Base-by-base conservation (phyloP, 1,140 invertebrate species). In the Micrasema minimum region DNA sequence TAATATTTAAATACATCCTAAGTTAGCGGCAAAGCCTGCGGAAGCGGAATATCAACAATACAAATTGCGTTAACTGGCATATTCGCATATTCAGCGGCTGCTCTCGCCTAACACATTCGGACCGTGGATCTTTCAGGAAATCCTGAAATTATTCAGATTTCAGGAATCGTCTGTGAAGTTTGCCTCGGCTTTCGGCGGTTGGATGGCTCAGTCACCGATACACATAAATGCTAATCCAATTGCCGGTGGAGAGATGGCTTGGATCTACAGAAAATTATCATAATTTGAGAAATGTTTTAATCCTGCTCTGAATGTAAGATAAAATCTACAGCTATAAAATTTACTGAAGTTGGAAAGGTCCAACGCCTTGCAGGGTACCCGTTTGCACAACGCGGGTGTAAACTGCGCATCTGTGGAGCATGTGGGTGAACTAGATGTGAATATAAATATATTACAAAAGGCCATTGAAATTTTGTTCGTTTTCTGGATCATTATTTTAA, bases 271-370 rank as follows among this genome's bases (percentile, higher is more conserved):
- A 12, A 66, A 75, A 75, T 75, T 75, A 69, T 75, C 69, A 72
- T 72, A 72, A 75, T 75, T 75, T 66, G 48, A 43, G 45, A 72
- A 72, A 71, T 71, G 59, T 72, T 72, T 75, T 74, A 53, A 68
- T 51, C 67, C 53, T 7, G 26, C 3, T n/a, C n/a, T n/a, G 26
- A 31, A 31, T 31, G 26, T 31, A 31, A 31, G 7, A 31, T 31
- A 31, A 31, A 31, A 31, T 2, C n/a, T n/a, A n/a, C n/a, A n/a
- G n/a, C n/a, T n/a, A n/a, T n/a, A n/a, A n/a, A n/a, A n/a, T n/a
- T n/a, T n/a, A n/a, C n/a, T n/a, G n/a, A n/a, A n/a, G n/a, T n/a
- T n/a, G n/a, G n/a, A n/a, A n/a, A n/a, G n/a, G n/a, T n/a, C n/a
- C n/a, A n/a, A n/a, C n/a, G n/a, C n/a, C n/a, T n/a, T n/a, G n/a